Conservation (phyloP, 2,797 vertebrate genomes). For the Tokudaia muenninki region DNA sequence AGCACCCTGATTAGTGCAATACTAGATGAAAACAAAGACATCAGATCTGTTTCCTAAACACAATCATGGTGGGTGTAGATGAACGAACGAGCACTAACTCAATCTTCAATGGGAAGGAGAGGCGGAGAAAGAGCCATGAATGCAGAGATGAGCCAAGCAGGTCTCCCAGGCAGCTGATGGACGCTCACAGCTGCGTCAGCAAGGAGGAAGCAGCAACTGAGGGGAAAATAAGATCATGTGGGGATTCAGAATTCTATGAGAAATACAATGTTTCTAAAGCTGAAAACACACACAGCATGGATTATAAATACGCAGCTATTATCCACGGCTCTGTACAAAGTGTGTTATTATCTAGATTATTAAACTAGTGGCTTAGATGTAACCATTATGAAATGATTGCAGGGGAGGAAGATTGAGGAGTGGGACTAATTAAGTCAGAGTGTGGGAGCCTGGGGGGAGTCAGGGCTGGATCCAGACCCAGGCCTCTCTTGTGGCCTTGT, state of each 20-base stretch:
- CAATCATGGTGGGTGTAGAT: background rate
- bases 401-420: background rate
- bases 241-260: slow-evolving; percentile 54
- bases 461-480: background rate
- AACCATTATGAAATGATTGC: slow-evolving; percentile 63
- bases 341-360: slow-evolving; percentile 77
- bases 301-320: slow-evolving; percentile 66
- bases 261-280: slow-evolving; percentile 42
- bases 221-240: slow-evolving; percentile 32
- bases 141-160: accelerated
- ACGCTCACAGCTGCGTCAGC: accelerated
- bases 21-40: background rate
- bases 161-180: background rate
- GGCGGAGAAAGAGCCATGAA: accelerated
- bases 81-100: accelerated
- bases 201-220: background rate
- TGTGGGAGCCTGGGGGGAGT: background rate
- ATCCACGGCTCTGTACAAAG: slow-evolving; percentile 49
- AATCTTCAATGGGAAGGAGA: background rate
- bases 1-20: background rate
- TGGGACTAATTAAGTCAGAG: slow-evolving; percentile 22
- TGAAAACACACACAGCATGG: slow-evolving; percentile 62
- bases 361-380: slow-evolving; percentile 74
- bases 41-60: background rate
- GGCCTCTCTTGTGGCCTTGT: background rate